Conservation (phyloP, 1,140 invertebrate species). For the Nasonia vitripennis region DNA sequence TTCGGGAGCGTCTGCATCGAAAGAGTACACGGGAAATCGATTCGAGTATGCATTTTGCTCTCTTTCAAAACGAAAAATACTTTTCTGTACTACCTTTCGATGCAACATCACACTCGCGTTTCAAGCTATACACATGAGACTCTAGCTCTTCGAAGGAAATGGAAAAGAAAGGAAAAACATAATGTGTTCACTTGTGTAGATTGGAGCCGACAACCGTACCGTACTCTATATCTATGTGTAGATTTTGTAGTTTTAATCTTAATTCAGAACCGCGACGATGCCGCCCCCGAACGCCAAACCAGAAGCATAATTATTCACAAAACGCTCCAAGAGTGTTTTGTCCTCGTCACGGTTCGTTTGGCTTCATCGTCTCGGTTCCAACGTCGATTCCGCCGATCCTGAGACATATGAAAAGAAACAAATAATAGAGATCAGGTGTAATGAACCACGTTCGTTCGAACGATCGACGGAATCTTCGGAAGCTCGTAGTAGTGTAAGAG, state of each 20-base stretch:
- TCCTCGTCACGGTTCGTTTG: not conserved
- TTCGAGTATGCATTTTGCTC: conserved; percentile 29
- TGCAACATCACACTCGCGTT: conserved; percentile 2
- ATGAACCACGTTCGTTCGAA: conserved; percentile 11
- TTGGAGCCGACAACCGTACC: conserved; percentile 23
- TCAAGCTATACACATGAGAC: conserved; percentile 44
- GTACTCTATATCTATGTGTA: conserved; percentile 14
- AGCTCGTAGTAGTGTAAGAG: not conserved
- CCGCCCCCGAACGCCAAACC: not conserved
- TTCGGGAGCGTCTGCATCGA: conserved; percentile 11
- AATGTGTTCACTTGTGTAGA: conserved; percentile 47
- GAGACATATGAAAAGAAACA: not conserved
- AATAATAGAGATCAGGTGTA: not conserved
- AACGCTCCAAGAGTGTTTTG: not conserved
- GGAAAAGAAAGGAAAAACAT: conserved; percentile 4
- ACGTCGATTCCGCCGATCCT: conserved; percentile 8
- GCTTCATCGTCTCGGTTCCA: conserved; percentile 9
- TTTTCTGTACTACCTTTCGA: conserved; percentile 38
- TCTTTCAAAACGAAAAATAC: conserved; percentile 8
- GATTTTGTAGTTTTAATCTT: conserved; percentile 31
- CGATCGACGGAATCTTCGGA: not conserved
- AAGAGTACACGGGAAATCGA: conserved; percentile 38
- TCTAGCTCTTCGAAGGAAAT: conserved; percentile 22
- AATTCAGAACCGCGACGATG: not conserved
- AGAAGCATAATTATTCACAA: not conserved